Evolutionary conservation across 2,113 vertebrate species (phyloP), one percentile per base, ranked within the genome.

Genomic region (Pelobates fuscus): DNA sequence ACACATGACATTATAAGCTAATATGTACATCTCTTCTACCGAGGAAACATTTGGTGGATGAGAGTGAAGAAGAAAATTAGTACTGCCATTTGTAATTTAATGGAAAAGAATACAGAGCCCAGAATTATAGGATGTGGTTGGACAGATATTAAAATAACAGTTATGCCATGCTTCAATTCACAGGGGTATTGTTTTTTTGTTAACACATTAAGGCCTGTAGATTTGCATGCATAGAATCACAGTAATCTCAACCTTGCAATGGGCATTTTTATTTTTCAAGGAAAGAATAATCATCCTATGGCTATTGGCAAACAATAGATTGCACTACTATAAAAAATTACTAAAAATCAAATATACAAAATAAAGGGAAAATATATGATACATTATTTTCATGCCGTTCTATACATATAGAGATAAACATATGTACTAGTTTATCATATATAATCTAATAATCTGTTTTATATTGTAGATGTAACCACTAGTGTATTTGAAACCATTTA

Each of bases 41-140:
- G 62, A 30, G 41, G 18, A 65, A 44, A 65, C n/a, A 65, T 23
- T 65, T 44, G 32, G 30, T 65, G 62, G 32, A 65, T 65, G 30
- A 65, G 62, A 65, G 5, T 23, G 21, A 43, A 21, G 15, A 65
- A 43, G 62, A 41, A 64, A 65, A 65, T 65, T 65, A 65, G 62
- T 65, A 65, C 21, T 65, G 62, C 21, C 62, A 65, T 65, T 65
- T 65, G 30, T 65, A 65, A 65, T 65, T 65, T 65, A 65, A 65
- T 65, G 62, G 32, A 65, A 20, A 65, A 43, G 62, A 30, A 65
- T 43, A 37, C 21, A 30, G 32, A 24, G 32, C 37, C 32, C 32
- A 37, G 62, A 41, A 20, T 65, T 43, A 65, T 65, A 62, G 7
- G 20, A 21, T 12, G 62, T 44, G 62, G 32, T 65, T 43, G 32